Conservation (phyloP, 2,888 invertebrate genomes). For the Spisula solida region DNA sequence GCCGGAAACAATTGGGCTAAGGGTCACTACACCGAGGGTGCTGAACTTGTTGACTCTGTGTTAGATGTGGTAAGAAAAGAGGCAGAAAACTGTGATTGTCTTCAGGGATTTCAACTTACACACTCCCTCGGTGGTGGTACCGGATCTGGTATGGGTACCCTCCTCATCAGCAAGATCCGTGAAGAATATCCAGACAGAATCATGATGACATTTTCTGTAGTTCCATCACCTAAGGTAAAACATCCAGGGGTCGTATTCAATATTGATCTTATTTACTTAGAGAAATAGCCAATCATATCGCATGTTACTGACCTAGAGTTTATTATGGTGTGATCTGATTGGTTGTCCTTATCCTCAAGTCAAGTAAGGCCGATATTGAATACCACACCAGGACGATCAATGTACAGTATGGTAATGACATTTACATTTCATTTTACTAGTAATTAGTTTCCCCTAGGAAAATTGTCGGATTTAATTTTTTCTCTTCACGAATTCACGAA, state of each 20-base stretch:
- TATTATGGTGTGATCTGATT: too few relatives aligned
- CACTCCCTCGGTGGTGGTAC: slow-evolving; percentile 82
- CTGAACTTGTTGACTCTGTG: slow-evolving; percentile 88
- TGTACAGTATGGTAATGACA: too few relatives aligned
- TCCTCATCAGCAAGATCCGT: slow-evolving; percentile 81
- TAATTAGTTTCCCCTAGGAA: too few relatives aligned
- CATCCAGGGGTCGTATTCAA: too few relatives aligned
- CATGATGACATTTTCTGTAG: slow-evolving; percentile 98
- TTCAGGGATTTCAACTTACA: slow-evolving; percentile 80
- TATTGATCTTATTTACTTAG: too few relatives aligned
- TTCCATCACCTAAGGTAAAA: slow-evolving; percentile 93
- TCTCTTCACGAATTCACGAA: too few relatives aligned
- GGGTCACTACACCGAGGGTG: slow-evolving; percentile 96
- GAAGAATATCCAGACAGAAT: slow-evolving; percentile 83
- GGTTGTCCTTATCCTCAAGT: too few relatives aligned
- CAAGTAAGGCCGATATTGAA: too few relatives aligned
- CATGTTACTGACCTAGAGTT: too few relatives aligned
- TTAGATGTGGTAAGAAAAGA: slow-evolving; percentile 84
- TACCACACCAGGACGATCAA: neutral
- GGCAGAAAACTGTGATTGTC: slow-evolving; percentile 82
- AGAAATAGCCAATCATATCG: too few relatives aligned
- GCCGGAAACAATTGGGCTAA: slow-evolving; percentile 89
- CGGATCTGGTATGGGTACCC: slow-evolving; percentile 81
- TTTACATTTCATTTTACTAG: too few relatives aligned
- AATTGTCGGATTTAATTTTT: too few relatives aligned